Evolutionary conservation across 1,140 invertebrate species (phyloP).

Genomic region (Aricia agestis): DNA sequence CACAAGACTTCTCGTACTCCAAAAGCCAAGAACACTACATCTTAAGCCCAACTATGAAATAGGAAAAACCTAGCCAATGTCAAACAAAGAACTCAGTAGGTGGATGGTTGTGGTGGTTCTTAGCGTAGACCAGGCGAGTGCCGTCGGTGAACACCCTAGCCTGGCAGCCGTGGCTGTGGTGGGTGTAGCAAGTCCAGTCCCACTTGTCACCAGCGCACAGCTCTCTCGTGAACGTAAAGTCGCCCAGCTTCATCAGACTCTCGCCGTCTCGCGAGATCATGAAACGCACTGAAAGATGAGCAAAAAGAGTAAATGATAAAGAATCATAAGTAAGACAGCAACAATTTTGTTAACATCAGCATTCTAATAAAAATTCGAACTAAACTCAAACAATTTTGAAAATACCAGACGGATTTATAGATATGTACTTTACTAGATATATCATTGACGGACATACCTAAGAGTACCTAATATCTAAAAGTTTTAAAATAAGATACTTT

Average conservation of each 20-base stretch:
- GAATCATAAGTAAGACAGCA: background rate
- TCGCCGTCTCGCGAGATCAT: conserved; percentile 61
- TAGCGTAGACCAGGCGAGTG: conserved; percentile 47
- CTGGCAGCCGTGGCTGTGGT: conserved; percentile 48
- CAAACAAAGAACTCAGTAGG: conserved; percentile 69
- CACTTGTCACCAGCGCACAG: conserved; percentile 39
- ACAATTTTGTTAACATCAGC: background rate
- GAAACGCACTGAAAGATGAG: conserved; percentile 58
- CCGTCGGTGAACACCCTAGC: conserved; percentile 54
- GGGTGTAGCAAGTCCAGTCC: conserved; percentile 64
- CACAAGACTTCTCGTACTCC: no score
- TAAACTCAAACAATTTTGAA: no score
- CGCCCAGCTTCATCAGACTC: conserved; percentile 57
- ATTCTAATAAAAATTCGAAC: no score
- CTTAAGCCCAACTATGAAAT: background rate
- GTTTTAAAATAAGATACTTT: no score
- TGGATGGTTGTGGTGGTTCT: conserved; percentile 58
- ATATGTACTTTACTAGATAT: no score
- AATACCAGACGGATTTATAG: no score
- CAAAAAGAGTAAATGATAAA: background rate
- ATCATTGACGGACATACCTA: no score
- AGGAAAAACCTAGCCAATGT: conserved; percentile 12
- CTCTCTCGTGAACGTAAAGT: conserved; percentile 60
- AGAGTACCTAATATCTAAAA: no score
- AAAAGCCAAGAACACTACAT: no score